Base-by-base conservation (phyloP, 2,113 vertebrate genomes). In the Pica pica region DNA sequence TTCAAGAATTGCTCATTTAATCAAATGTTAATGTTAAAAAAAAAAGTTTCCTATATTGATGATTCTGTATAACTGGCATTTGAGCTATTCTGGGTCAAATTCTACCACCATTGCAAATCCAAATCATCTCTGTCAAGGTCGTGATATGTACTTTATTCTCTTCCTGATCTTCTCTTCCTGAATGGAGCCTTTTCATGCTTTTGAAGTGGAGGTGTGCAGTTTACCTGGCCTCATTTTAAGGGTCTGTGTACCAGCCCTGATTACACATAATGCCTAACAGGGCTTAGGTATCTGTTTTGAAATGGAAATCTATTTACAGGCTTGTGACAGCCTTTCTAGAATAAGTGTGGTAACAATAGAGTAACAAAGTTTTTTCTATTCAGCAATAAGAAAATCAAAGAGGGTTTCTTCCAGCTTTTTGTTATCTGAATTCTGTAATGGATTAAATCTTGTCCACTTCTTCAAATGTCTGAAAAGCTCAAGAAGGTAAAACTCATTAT, bases 11-110 rank as follows among this genome's bases (percentile, higher is more conserved):
- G 60, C 28, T 95, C 56, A 47, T 95, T 96, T 97, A 91, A 71
- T 91, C 41, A 94, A 69, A 63, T 90, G 33, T 60, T 92, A 97
- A 93, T 90, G 80, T 89, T 81, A 27, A 87, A 90, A 50, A 90
- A 78, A 68, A 21, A 41, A 39, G 31, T 93, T 94, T 93, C 88
- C 76, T 78, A n/a, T 35, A 75, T 76, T 73, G 71, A 56, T 70
- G 41, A 84, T 95, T 96, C 65, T 63, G 27, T 90, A 56, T 63
- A 92, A 85, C 59, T 89, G 67, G 9, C 74, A 15, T 89, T 96
- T 94, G 93, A 95, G 39, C 18, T 97, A 39, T 80, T 80, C 59
- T 64, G 79, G 7, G 18, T 53, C 9, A 65, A 69, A 69, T 88
- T 69, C 24, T 49, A 39, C 18, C 49, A n/a, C 16, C 18, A 46